phyloP scores from a whole-genome alignment of 2,888 invertebrate genomes.

The Ellobium chinense region DNA sequence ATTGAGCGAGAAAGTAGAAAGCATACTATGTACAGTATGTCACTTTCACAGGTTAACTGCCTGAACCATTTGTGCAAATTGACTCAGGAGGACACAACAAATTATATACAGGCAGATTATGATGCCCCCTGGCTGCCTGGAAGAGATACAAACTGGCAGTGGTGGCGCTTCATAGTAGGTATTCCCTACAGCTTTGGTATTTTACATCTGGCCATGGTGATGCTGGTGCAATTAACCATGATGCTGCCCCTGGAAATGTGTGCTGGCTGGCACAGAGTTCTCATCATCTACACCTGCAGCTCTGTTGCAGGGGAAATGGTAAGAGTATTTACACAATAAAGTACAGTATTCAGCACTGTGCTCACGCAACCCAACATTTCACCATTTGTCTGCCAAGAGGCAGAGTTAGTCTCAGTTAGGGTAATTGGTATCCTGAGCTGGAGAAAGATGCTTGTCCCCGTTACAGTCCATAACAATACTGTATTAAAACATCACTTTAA shows the following conservation, averaged over 20 bases:
- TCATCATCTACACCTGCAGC: conserved; percentile 60
- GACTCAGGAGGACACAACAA: conserved; percentile 22
- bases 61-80: conserved; percentile 55
- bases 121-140: conserved; percentile 59
- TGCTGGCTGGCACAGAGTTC: conserved; percentile 67
- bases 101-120: conserved; percentile 29
- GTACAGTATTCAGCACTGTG: too few species aligned
- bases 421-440: too few species aligned
- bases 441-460: too few species aligned
- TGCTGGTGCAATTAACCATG: conserved; percentile 57
- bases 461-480: too few species aligned
- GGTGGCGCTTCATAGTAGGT: conserved; percentile 67
- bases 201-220: conserved; percentile 58
- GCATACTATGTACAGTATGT: too few species aligned
- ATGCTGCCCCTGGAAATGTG: conserved; percentile 63
- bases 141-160: conserved; percentile 55
- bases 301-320: conserved; percentile 64
- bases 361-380: too few species aligned
- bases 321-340: conserved; percentile 30
- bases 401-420: not conserved
- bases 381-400: too few species aligned
- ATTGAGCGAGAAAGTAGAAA: too few species aligned
- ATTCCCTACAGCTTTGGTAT: conserved; percentile 66
- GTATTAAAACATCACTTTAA: too few species aligned
- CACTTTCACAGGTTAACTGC: conserved; percentile 68